Evolutionary conservation across 2,888 invertebrate genomes (phyloP).

Genomic region (Folsomia manolachei): DNA sequence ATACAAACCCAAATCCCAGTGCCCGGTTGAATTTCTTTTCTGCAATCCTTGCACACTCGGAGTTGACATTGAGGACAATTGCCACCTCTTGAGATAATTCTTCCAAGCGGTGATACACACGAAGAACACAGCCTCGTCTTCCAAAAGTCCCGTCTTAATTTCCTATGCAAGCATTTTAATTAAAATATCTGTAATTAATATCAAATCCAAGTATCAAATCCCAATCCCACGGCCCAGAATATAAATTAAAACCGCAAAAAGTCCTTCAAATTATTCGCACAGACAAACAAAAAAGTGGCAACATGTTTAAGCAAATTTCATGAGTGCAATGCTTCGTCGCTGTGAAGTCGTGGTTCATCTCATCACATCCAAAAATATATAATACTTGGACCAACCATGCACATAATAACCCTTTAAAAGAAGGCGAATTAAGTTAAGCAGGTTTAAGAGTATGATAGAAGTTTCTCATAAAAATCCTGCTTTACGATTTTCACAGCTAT

Average conservation of each 20-base stretch:
- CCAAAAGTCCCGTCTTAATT: constrained; percentile 47
- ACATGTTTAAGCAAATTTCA: too few relatives aligned
- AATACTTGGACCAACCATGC: background rate
- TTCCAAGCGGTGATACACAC: constrained; percentile 49
- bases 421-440: too few relatives aligned
- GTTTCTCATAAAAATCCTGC: background rate
- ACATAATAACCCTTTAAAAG: background rate
- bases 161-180: constrained; percentile 26
- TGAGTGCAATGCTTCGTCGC: too few relatives aligned
- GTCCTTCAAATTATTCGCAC: too few relatives aligned
- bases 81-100: constrained; percentile 46
- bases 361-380: constrained; percentile 13
- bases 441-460: background rate
- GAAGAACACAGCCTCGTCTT: constrained; percentile 48
- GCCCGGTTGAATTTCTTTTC: constrained; percentile 34
- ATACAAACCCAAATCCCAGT: constrained; percentile 44
- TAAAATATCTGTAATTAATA: background rate
- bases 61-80: constrained; percentile 49
- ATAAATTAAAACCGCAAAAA: background rate
- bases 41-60: constrained; percentile 49
- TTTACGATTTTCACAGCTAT: constrained; percentile 2
- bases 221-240: too few relatives aligned
- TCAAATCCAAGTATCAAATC: background rate
- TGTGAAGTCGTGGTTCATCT: too few relatives aligned
- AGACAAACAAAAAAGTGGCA: too few relatives aligned